Evolutionary conservation across 2,888 invertebrate species (phyloP), one percentile per base, ranked within the genome.

Genomic region (Ashinkailepas kermadecensis): DNA sequence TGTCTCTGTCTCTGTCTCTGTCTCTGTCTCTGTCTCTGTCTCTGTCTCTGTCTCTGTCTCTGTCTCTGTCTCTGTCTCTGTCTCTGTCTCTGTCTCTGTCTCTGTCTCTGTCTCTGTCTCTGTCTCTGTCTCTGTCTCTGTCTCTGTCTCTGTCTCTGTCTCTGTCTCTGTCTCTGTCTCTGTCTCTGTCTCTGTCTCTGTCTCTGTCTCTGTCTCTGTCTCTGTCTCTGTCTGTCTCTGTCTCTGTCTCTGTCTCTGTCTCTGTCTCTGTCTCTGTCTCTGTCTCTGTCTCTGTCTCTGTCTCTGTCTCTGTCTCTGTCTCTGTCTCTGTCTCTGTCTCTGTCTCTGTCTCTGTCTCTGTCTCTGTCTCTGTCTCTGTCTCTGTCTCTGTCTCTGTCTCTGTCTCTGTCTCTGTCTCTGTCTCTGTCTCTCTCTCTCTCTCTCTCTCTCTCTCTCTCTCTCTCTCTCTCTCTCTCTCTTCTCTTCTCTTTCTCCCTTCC

Each of bases 91-190:
- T 65, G 54, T 81, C 65, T 59, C n/a, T n/a, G n/a, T 23, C n/a
- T 11, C 25, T 18, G n/a, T 81, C 81, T 64, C 79, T 78, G 10
- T 11, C 57, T 1, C 7, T 39, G 2, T 39, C 39, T 39, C 21
- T 21, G 12, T 56, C 56, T 64, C 23, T 80, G 7, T 21, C n/a
- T 58, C 23, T 64, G 0, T 81, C 11, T 64, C 62, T 81, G 54
- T 23, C 81, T 81, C 25, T 81, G 13, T 39, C 64, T 25, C 62
- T n/a, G 11, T 81, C 64, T 1, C 21, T 23, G 54, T 13, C 21
- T 65, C 65, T 65, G 54, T 81, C 65, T 59, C n/a, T n/a, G n/a
- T 23, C n/a, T 11, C 25, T 18, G n/a, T 81, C 81, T 64, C 79
- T 78, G 10, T 11, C 57, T 1, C 7, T 39, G 2, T 39, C 39